Evolutionary conservation across 2,888 invertebrate species (phyloP).

Genomic region (Frankliniella intonsa): DNA sequence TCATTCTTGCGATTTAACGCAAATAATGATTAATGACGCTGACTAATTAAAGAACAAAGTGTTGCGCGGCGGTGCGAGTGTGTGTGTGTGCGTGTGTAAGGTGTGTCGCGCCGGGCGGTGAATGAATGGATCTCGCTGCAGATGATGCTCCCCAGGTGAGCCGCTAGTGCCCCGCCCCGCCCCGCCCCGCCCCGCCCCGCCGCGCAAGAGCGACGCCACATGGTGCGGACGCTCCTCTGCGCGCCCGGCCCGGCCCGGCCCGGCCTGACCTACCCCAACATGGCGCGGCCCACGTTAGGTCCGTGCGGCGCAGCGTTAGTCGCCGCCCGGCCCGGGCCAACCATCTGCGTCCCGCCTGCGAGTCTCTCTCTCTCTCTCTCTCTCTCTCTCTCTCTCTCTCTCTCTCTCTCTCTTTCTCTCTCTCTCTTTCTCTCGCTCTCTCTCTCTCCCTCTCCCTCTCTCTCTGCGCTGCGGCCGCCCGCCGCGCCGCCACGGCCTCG

Average conservation of each 20-base stretch:
- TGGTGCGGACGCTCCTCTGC: too few species aligned
- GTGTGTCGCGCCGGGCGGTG: too few species aligned
- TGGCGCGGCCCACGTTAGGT: background rate
- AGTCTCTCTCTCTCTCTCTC: too few species aligned
- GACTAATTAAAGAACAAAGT: constrained; percentile 23
- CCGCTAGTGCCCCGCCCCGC: background rate
- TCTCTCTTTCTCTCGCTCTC: too few species aligned
- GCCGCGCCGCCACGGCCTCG: background rate
- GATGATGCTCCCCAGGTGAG: constrained; percentile 13
- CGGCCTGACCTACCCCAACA: background rate
- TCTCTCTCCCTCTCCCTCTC: background rate
- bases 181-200: background rate
- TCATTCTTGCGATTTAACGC: background rate
- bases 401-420: too few species aligned
- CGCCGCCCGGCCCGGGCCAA: too few species aligned
- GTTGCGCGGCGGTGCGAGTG: background rate
- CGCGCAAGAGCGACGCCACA: too few species aligned
- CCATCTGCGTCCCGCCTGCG: too few species aligned
- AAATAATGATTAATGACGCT: constrained; percentile 17
- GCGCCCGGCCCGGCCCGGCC: background rate
- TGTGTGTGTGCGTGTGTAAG: background rate
- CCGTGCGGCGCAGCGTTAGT: too few species aligned
- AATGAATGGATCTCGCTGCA: background rate
- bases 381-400: too few species aligned
- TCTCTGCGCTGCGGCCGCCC: background rate